phyloP scores from a whole-genome alignment of 2,797 vertebrate genomes.

The Lacerta viridis region DNA sequence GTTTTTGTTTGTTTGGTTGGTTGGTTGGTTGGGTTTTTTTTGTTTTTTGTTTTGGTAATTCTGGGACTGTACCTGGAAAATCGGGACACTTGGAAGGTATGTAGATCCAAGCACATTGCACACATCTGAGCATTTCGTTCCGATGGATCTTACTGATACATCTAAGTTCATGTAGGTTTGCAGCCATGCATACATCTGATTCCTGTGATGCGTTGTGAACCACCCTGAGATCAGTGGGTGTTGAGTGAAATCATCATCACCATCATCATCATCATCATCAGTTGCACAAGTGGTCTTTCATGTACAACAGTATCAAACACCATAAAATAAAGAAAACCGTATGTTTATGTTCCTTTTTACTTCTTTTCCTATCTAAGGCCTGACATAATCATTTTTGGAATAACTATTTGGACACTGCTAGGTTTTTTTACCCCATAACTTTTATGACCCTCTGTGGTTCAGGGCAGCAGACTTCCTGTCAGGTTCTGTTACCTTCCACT shows the following conservation, averaged over 20 bases:
- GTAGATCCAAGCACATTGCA: neutral
- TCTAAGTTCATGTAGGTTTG: neutral
- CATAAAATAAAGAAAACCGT: neutral
- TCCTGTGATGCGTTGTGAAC: neutral
- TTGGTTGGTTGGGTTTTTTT: no score
- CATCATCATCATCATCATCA: no score
- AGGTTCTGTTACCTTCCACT: slow-evolving; percentile 25
- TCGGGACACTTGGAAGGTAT: neutral
- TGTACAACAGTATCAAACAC: neutral
- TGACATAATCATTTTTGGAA: neutral
- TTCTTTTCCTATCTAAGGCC: neutral
- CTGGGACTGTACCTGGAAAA: no score
- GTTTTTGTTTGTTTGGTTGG: no score
- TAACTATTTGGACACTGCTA: neutral
- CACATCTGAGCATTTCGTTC: neutral
- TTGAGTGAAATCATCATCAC: no score
- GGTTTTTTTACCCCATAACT: neutral
- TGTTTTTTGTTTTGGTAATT: no score
- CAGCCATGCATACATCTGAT: neutral
- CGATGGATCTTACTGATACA: no score
- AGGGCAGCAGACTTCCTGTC: slow-evolving; percentile 14
- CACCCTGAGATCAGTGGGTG: no score
- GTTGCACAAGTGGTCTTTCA: neutral
- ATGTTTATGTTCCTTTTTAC: neutral
- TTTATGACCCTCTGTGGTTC: neutral